Evolutionary conservation across 2,888 invertebrate species (phyloP), one percentile per base, ranked within the genome.

Genomic region (Trypoxylon attenuatum): DNA sequence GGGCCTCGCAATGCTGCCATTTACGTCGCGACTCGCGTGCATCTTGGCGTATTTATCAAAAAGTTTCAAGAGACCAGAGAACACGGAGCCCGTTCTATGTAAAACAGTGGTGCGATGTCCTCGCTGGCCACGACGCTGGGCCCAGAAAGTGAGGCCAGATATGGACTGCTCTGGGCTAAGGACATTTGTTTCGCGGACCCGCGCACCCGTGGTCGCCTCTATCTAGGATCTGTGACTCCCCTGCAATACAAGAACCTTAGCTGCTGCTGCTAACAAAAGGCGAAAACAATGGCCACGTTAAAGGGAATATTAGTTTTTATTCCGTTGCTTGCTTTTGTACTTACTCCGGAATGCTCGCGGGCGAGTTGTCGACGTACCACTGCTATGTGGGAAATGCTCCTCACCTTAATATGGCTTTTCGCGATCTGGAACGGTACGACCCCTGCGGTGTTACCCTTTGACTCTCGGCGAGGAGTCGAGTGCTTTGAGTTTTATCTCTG

Each of bases 301-400:
- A 75, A 75, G 73, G 63, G 60, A 70, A 73, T 73, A 73, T 73
- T 73, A 73, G 70, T 73, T 73, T 73, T 73, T 73, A 60, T 50
- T 49, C 46, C 47, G 55, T 52, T 41, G 52, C 45, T 56, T 49
- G 43, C 46, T 57, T 51, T 62, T 60, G 55, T 49, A 50, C 63
- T 53, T 33, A 53, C 29, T 29, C 29, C 21, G 41, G 41, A 42
- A 52, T 47, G 15, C 47, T 52, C 47, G n/a, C n/a, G n/a, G n/a
- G n/a, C n/a, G n/a, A n/a, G n/a, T n/a, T n/a, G n/a, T n/a, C n/a
- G n/a, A n/a, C n/a, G 38, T 3, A 3, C 38, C 15, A 19, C 8
- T 5, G 5, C 43, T 21, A 43, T n/a, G 43, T 10, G 21, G 22
- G 13, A 21, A 18, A 21, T 3, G 22, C 3, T 2, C 43, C 5